Percentiles rank a stretch among this genome's conserved stretches.
Evolutionary conservation across 2,797 vertebrate genomes (phyloP).

Genomic region (Zalophus californianus): DNA sequence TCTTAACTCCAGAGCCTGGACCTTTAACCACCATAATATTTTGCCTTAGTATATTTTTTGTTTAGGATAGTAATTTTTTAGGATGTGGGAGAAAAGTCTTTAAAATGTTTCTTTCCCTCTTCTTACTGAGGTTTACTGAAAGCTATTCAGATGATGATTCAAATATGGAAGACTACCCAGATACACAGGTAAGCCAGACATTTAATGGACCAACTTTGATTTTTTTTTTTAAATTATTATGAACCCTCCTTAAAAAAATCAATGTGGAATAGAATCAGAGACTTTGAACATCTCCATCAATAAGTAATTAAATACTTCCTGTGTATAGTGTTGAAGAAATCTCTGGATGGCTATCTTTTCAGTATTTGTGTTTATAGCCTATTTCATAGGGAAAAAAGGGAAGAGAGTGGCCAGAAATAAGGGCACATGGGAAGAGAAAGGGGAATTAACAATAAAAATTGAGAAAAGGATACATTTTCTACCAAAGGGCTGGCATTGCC

Average conservation of each 20-base stretch:
- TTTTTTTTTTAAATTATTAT: neutral
- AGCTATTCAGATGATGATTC: slow-evolving; percentile 88
- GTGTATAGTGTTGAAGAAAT: neutral
- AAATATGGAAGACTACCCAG: slow-evolving; percentile 89
- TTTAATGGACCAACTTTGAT: neutral
- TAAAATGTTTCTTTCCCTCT: neutral
- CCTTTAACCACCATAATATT: neutral
- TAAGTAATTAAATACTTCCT: neutral
- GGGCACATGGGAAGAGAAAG: neutral
- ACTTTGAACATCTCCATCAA: neutral
- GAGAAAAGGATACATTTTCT: neutral
- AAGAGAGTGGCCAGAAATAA: neutral
- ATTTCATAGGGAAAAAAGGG: neutral
- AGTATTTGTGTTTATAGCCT: neutral
- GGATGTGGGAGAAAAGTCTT: neutral
- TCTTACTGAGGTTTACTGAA: slow-evolving; percentile 86
- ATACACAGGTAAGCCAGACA: slow-evolving; percentile 89
- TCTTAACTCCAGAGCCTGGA: neutral
- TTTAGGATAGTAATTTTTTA: slow-evolving; percentile 33
- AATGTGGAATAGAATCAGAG: neutral
- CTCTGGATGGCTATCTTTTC: neutral
- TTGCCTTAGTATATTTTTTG: neutral
- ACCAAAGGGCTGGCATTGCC: neutral
- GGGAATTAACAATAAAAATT: neutral
- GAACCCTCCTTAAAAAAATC: neutral